Base-by-base conservation (phyloP, 2,113 vertebrate species). In the Amblyornis subalaris region DNA sequence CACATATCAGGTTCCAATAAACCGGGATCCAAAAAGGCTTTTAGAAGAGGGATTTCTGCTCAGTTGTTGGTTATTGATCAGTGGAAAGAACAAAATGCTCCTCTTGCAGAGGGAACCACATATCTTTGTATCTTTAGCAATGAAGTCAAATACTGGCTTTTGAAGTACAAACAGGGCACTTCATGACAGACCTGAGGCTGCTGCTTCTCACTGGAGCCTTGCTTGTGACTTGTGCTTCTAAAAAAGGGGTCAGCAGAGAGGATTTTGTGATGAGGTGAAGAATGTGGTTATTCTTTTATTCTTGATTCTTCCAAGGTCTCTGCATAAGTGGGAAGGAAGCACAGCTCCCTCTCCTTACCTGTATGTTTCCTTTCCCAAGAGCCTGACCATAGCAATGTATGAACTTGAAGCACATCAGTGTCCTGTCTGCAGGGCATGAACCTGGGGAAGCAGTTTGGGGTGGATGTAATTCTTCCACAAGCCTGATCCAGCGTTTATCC, bases 41-140 rank as follows among this genome's bases (percentile, higher is more conserved):
- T 94, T 67, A 84, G 81, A 54, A 61, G 40, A 47, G 35, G 38
- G n/a, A 55, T 81, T 93, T 94, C 64, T 93, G 81, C 75, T 72
- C 2, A 4, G 55, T 74, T 1, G 0, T 60, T 60, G 53, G 5
- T 64, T 80, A 88, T 88, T 3, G 53, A 94, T 81, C 12, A 16
- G 23, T 44, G 31, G 65, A 65, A 55, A 62, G 79, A 85, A 88
- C 47, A 92, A 67, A 85, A 74, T 22, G 65, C 26, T 91, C 33
- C 58, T 79, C 35, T 23, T 62, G 38, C 54, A 55, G 64, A 23
- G 9, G 36, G 48, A 78, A 47, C 48, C 60, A 72, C 15, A 3
- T 50, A 78, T 38, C 53, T 57, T 54, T 64, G 40, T 64, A 26
- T 45, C 85, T 83, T 72, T 44, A 88, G 67, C 53, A 51, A 40